Evolutionary conservation across 2,888 invertebrate species (phyloP).

Genomic region (Drosophila phalerata): DNA sequence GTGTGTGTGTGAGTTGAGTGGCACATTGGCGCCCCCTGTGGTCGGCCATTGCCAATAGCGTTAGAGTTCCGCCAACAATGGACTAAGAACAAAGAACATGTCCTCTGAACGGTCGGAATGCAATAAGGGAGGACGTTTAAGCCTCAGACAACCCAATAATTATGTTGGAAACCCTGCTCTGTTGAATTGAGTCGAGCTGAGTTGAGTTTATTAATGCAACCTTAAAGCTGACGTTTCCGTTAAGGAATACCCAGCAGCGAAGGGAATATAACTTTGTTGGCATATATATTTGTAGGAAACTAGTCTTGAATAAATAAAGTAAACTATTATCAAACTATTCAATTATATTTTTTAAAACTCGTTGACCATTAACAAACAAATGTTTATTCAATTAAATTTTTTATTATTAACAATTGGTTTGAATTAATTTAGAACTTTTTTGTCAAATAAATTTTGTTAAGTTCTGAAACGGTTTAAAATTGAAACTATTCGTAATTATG

Average conservation of each 20-base stretch:
- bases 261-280: too few species aligned
- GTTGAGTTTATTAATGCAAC: conserved; percentile 14
- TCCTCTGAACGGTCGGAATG: conserved; percentile 9
- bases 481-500: too few species aligned
- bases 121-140: conserved; percentile 8
- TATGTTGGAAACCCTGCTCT: conserved; percentile 20
- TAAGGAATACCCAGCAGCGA: neutral
- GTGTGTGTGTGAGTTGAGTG: conserved; percentile 62
- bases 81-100: conserved; percentile 35
- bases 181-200: neutral
- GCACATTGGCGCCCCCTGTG: conserved; percentile 39
- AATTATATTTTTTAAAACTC: too few species aligned
- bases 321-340: too few species aligned
- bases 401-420: too few species aligned
- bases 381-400: too few species aligned
- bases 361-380: too few species aligned
- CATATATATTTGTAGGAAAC: too few species aligned
- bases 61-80: conserved; percentile 34
- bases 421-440: too few species aligned
- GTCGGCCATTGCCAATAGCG: conserved; percentile 31
- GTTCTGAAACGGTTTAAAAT: too few species aligned
- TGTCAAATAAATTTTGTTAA: too few species aligned
- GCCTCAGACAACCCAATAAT: conserved; percentile 36
- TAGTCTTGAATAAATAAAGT: too few species aligned
- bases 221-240: conserved; percentile 16